A percentile compares a stretch with the other conserved stretches of the same genome.
These are phyloP conservation scores for Hoplostethus mediterraneus DNA, from an alignment of 2,797 vertebrate species.

Conservation along the genomic window DNA sequence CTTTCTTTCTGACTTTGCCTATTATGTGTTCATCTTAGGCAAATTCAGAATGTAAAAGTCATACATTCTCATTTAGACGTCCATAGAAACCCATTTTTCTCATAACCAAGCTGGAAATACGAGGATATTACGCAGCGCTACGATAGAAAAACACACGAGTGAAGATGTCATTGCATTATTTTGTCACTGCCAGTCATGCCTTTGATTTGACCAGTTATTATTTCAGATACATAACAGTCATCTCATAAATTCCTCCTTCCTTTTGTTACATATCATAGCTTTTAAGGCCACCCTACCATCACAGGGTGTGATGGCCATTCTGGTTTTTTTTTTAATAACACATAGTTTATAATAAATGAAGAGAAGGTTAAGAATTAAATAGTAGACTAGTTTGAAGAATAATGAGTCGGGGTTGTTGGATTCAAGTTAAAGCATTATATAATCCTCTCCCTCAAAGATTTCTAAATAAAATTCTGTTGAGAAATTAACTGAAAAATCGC, in stretches of 20 bases:
- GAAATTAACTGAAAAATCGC: neutral
- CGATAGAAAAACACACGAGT: conserved; percentile 26
- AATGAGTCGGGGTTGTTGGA: conserved; percentile 7
- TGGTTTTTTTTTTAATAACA: conserved; percentile 52
- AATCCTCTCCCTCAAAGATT: conserved; percentile 30
- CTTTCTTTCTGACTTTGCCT: conserved; percentile 85
- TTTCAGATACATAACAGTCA: conserved; percentile 57
- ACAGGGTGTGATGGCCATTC: conserved; percentile 48
- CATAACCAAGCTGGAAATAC: conserved; percentile 42
- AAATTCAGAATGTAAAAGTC: conserved; percentile 84
- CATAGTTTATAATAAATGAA: conserved; percentile 36
- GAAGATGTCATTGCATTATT: conserved; percentile 54
- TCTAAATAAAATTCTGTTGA: conserved; percentile 21
- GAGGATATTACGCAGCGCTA: conserved; percentile 20
- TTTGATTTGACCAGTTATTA: conserved; percentile 62
- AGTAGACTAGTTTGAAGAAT: neutral
- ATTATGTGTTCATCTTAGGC: conserved; percentile 83
- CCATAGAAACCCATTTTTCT: conserved; percentile 56
- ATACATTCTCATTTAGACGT: conserved; percentile 72
- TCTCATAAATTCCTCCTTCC: conserved; percentile 61
- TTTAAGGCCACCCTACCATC: conserved; percentile 54
- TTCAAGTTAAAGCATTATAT: neutral
- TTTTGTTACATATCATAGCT: conserved; percentile 54
- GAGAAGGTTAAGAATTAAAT: neutral
- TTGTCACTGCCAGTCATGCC: conserved; percentile 60